A percentile compares a stretch with the other conserved stretches of the same genome.
Conservation (phyloP, 2,113 vertebrate species). For the Platysternon megacephalum region DNA sequence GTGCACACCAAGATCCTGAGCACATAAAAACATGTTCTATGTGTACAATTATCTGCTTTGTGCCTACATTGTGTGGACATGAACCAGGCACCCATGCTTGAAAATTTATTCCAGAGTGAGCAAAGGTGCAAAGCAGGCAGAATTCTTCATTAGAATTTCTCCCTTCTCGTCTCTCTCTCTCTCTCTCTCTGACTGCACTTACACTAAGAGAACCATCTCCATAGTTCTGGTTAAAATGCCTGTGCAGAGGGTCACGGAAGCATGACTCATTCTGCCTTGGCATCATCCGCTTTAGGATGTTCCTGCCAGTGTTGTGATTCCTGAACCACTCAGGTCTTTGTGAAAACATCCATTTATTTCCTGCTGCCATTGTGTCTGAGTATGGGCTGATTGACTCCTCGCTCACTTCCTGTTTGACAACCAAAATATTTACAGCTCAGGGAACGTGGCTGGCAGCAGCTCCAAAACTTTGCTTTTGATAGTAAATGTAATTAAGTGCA, state of each 20-base stretch:
- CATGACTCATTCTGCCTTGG: rapidly evolving
- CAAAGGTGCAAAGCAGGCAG: not conserved
- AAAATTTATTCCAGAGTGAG: not conserved
- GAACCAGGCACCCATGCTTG: not conserved
- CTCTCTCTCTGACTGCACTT: rapidly evolving
- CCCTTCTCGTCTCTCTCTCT: not conserved
- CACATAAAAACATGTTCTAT: not conserved
- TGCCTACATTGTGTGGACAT: not conserved
- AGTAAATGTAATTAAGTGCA: slow-evolving; percentile 65
- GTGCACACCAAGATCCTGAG: rapidly evolving
- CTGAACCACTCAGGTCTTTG: not conserved
- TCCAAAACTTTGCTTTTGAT: slow-evolving; percentile 64
- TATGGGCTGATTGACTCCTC: slow-evolving; percentile 2
- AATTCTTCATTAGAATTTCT: not conserved
- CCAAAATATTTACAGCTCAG: slow-evolving; percentile 59
- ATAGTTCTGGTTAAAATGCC: not conserved
- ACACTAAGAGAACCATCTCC: not conserved
- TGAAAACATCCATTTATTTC: not conserved
- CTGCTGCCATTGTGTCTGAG: rapidly evolving
- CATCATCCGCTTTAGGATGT: not conserved
- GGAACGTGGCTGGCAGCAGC: slow-evolving; percentile 59
- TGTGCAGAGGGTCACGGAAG: not conserved
- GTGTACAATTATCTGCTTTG: rapidly evolving
- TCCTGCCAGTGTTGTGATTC: not conserved
- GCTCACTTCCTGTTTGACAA: not conserved